Conservation (phyloP, 1,140 invertebrate genomes). For the Eufriesea mexicana region DNA sequence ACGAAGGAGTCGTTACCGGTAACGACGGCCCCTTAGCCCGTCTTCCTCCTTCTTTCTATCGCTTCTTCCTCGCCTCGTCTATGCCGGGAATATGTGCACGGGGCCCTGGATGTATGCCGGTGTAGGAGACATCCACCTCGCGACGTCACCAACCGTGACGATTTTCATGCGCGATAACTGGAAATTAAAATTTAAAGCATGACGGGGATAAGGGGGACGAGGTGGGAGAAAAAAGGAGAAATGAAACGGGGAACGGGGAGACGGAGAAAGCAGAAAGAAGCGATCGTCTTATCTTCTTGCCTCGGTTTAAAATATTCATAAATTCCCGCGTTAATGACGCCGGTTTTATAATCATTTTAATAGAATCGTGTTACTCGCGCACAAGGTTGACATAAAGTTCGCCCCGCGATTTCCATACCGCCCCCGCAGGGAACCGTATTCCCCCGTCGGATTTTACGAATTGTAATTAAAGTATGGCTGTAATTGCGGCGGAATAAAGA, state of each 20-base stretch:
- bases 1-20: slow-evolving; percentile 52
- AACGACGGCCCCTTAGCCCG: slow-evolving; percentile 41
- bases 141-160: slow-evolving; percentile 32
- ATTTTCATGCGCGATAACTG: slow-evolving; percentile 36
- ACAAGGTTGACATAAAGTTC: slow-evolving; percentile 42
- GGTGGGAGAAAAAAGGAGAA: neutral
- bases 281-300: slow-evolving; percentile 37
- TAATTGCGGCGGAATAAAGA: slow-evolving; percentile 1
- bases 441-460: slow-evolving; percentile 14
- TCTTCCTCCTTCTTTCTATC: neutral
- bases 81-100: neutral
- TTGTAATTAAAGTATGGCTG: slow-evolving; percentile 37
- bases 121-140: neutral
- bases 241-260: neutral
- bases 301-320: slow-evolving; percentile 45
- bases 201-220: neutral
- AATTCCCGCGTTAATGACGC: slow-evolving; percentile 46
- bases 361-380: slow-evolving; percentile 38
- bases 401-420: slow-evolving; percentile 28
- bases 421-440: neutral
- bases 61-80: neutral
- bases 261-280: neutral
- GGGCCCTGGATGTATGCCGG: neutral
- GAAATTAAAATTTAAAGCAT: slow-evolving; percentile 30
- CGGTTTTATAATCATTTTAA: slow-evolving; percentile 50